Conservation (phyloP, 2,888 invertebrate genomes). For the Alentia gelatinosa region DNA sequence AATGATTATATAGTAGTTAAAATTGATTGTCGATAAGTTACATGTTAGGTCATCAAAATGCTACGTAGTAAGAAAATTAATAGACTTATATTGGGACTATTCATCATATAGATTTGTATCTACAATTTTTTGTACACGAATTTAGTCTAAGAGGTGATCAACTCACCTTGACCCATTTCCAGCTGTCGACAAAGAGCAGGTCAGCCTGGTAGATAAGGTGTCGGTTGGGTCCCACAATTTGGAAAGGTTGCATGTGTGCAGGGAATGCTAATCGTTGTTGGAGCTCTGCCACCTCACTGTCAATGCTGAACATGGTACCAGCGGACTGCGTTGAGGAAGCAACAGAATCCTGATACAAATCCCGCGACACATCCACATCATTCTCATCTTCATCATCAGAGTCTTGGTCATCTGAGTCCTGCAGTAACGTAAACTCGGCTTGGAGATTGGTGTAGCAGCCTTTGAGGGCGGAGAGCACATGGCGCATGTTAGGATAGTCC, state of each 20-base stretch:
- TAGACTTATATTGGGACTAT: too few relatives aligned
- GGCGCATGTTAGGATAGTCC: constrained; percentile 38
- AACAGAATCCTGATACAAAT: background rate
- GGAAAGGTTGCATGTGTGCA: constrained; percentile 61
- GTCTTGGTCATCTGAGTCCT: background rate
- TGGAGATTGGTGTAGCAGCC: constrained; percentile 40
- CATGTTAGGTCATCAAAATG: background rate
- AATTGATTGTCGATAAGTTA: background rate
- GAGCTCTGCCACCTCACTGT: constrained; percentile 75
- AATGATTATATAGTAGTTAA: too few relatives aligned
- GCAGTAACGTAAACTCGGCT: background rate
- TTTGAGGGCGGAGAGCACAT: constrained; percentile 43
- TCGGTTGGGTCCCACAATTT: constrained; percentile 51
- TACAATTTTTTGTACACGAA: too few relatives aligned
- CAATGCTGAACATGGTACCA: constrained; percentile 63
- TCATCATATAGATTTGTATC: too few relatives aligned
- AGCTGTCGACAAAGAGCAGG: constrained; percentile 22
- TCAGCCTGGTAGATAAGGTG: constrained; percentile 60
- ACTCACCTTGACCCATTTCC: constrained; percentile 26
- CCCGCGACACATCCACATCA: background rate
- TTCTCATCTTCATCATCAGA: background rate
- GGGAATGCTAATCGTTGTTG: constrained; percentile 76
- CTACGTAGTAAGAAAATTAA: too few relatives aligned
- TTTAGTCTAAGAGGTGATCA: too few relatives aligned
- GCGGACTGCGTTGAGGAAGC: constrained; percentile 11